Base-by-base conservation (phyloP, 2,888 invertebrate genomes). In the Thera obeliscata region DNA sequence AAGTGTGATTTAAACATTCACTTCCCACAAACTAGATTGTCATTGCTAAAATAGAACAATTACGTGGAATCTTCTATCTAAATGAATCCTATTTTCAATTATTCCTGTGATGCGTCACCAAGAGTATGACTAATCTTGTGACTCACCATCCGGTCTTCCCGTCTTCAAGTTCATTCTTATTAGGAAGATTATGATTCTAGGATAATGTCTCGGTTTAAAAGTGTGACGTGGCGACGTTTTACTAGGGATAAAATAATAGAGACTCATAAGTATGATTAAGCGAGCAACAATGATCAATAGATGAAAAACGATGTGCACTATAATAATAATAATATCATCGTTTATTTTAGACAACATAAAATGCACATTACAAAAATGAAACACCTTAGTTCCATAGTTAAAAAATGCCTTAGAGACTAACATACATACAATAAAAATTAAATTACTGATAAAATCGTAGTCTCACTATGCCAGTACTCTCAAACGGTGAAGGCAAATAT, bases 91-190 rank as follows among this genome's bases (percentile, higher is more conserved):
- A 55, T 64, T 48, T 56, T 56, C 46, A 46, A 22, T 48, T 22
- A 59, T 64, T 48, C 50, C 49, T 46, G n/a, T 35, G 54, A 66
- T 66, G 61, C 38, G 66, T 66, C 50, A 66, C 61, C 9, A 46
- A 64, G 46, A 55, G 54, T 65, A 68, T 66, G 70, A 58, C 38
- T 59, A 33, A 38, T 52, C 49, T 12, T 46, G 22, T 69, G 69
- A 66, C 55, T 66, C 69, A 69, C 48, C 43, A 56, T 65, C 69
- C 62, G 62, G 59, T 12, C 62, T 50, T 65, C 65, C 56, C 49
- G 41, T 60, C 50, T 52, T 60, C 62, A 69, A 66, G 66, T 69
- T 66, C 66, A 62, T 46, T 66, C 54, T n/a, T 70, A 72, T 70
- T 69, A 62, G 54, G 55, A 69, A 67, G 59, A 72, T 72, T 63